Base-by-base conservation (phyloP, 2,797 vertebrate genomes). In the Tiaroga cobitis region DNA sequence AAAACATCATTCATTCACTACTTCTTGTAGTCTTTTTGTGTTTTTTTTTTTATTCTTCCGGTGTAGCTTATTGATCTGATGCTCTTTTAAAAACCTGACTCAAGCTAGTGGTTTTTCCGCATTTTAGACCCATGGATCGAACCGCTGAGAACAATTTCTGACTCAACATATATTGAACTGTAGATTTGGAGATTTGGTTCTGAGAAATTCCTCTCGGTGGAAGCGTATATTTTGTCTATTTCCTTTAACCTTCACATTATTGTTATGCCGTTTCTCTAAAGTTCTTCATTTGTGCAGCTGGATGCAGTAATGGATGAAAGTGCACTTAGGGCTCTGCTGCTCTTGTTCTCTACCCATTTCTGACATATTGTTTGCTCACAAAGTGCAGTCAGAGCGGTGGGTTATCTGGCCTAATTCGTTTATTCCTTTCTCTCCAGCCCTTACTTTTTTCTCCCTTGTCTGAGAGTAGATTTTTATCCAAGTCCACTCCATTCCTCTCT, bases 361-460 rank as follows among this genome's bases (percentile, higher is more conserved):
- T 75, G 7, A 85, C 74, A 67, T 88, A 75, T 84, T 86, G 84
- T 86, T 69, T 75, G 69, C 89, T 90, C 92, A 92, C 78, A 87
- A 91, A 91, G 92, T 89, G 88, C 90, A 89, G 88, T 89, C 86
- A 85, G 89, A 91, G 89, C 90, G 72, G 87, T 84, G 86, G 89
- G 94, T 94, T 94, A 94, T 93, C 90, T 83, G 87, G 32, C 87
- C 88, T 93, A 92, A 94, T 94, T 92, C 4, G 56, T 92, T 93
- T 93, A 92, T 94, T 94, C 87, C 83, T 91, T 87, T 93, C 88
- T 91, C 90, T 91, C 87, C 61, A n/a, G 75, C 13, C 80, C 54
- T 74, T 46, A 79, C 69, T n/a, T 32, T 37, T 68, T 49, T 16
- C 15, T 5, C 63, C 15, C 34, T 67, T 74, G 67, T 85, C 76